Conservation (phyloP, 2,113 vertebrate genomes). For the Pan paniscus region DNA sequence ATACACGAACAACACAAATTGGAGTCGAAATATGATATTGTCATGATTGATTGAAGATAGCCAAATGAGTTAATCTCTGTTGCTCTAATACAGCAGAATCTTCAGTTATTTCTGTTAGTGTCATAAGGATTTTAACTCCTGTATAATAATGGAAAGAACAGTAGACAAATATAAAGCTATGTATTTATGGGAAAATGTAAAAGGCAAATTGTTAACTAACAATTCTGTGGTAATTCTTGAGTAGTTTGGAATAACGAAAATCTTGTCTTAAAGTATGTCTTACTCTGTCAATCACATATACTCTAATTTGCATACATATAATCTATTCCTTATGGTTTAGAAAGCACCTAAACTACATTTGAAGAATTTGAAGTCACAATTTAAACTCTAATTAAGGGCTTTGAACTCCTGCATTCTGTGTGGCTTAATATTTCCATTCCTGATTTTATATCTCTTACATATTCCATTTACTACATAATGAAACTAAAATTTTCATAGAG, state of each 20-base stretch:
- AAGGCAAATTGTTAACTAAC: neutral
- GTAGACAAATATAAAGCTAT: neutral
- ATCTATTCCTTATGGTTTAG: constrained; percentile 1
- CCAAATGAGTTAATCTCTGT: neutral
- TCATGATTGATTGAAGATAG: neutral
- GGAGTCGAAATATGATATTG: neutral
- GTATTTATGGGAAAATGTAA: neutral
- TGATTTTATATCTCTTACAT: constrained; percentile 3
- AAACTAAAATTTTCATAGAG: neutral
- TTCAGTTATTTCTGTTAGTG: neutral
- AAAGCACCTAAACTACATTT: neutral
- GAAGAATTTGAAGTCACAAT: neutral
- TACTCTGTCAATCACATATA: neutral
- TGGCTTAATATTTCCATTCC: constrained; percentile 30
- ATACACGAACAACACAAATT: neutral
- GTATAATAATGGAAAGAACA: neutral
- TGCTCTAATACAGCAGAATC: neutral
- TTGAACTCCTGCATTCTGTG: neutral
- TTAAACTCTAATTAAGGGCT: constrained; percentile 27
- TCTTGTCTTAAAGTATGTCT: neutral
- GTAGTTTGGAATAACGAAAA: neutral
- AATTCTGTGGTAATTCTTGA: neutral
- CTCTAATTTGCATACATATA: neutral
- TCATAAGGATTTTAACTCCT: neutral
- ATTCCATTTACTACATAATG: constrained; percentile 10